A percentile compares a stretch with the other conserved stretches of the same genome.
Evolutionary conservation across 1,140 invertebrate genomes (phyloP).

Genomic region (Tetramorium simillimum): DNA sequence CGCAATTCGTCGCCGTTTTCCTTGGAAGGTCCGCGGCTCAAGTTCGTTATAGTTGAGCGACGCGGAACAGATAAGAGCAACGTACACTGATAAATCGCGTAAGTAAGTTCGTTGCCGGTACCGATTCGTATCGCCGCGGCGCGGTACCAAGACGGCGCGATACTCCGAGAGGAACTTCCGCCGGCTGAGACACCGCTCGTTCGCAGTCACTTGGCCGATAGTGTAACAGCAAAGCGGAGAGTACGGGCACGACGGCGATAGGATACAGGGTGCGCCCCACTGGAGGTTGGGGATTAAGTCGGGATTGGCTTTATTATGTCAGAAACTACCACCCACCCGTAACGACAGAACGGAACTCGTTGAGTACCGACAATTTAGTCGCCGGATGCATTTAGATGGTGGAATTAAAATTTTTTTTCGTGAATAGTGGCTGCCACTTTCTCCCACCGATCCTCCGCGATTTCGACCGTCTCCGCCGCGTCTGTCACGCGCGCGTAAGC

Average conservation of each 20-base stretch:
- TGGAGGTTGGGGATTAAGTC: constrained; percentile 74
- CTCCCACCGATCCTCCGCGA: background rate
- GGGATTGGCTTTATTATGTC: constrained; percentile 80
- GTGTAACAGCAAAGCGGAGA: constrained; percentile 51
- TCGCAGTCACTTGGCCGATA: background rate
- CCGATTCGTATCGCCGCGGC: constrained; percentile 37
- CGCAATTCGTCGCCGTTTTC: background rate
- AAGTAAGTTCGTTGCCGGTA: constrained; percentile 42
- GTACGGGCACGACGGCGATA: constrained; percentile 21
- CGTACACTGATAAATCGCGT: constrained; percentile 38
- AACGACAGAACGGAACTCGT: constrained; percentile 66
- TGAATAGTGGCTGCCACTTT: constrained; percentile 8
- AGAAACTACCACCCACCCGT: constrained; percentile 71
- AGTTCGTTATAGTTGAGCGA: constrained; percentile 36
- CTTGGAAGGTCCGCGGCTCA: background rate
- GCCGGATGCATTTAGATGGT: constrained; percentile 80
- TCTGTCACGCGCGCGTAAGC: background rate
- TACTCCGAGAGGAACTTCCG: constrained; percentile 25
- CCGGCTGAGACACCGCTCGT: background rate
- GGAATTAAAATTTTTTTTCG: constrained; percentile 81
- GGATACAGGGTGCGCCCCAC: background rate
- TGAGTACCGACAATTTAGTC: constrained; percentile 70
- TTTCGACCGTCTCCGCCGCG: no score
- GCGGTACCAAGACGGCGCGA: constrained; percentile 5
- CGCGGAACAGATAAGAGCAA: constrained; percentile 19